Conservation (phyloP, 2,113 vertebrate genomes). For the Cromileptes altivelis region DNA sequence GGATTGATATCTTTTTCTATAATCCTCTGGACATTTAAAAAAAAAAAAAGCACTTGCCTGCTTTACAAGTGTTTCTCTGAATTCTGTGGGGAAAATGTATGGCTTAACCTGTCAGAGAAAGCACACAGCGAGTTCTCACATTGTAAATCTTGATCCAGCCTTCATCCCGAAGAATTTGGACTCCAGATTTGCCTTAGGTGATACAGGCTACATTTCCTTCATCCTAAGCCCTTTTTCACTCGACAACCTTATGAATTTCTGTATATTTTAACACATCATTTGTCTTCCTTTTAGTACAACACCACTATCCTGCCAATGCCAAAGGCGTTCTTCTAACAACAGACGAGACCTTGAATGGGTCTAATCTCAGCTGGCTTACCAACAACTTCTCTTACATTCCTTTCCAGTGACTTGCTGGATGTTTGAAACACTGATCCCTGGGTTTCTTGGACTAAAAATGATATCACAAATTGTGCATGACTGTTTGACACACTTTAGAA, state of each 20-base stretch:
- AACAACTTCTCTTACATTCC: slow-evolving; percentile 53
- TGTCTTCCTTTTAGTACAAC: slow-evolving; percentile 51
- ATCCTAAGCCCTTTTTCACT: slow-evolving; percentile 24
- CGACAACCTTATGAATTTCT: slow-evolving; percentile 52
- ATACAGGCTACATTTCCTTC: slow-evolving; percentile 45
- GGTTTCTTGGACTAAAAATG: slow-evolving; percentile 40
- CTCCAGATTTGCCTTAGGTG: slow-evolving; percentile 63
- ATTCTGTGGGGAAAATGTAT: slow-evolving; percentile 30
- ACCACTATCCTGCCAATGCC: slow-evolving; percentile 11
- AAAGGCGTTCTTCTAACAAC: slow-evolving; percentile 40
- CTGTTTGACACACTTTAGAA: slow-evolving; percentile 37
- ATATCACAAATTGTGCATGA: slow-evolving; percentile 49
- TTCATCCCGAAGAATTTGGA: slow-evolving; percentile 54
- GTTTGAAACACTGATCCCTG: slow-evolving; percentile 51
- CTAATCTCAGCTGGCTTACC: slow-evolving; percentile 49
- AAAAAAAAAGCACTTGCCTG: background rate
- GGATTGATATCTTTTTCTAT: slow-evolving; percentile 13
- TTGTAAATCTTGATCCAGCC: slow-evolving; percentile 71
- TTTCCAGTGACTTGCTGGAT: slow-evolving; percentile 48
- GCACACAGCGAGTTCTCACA: slow-evolving; percentile 50
- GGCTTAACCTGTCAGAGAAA: slow-evolving; percentile 50
- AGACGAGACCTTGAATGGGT: slow-evolving; percentile 32
- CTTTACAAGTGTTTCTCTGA: slow-evolving; percentile 37
- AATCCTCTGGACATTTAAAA: slow-evolving; percentile 1
- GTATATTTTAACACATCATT: slow-evolving; percentile 54